Conservation (phyloP, 2,888 invertebrate species). For the Nyleta sp. region DNA sequence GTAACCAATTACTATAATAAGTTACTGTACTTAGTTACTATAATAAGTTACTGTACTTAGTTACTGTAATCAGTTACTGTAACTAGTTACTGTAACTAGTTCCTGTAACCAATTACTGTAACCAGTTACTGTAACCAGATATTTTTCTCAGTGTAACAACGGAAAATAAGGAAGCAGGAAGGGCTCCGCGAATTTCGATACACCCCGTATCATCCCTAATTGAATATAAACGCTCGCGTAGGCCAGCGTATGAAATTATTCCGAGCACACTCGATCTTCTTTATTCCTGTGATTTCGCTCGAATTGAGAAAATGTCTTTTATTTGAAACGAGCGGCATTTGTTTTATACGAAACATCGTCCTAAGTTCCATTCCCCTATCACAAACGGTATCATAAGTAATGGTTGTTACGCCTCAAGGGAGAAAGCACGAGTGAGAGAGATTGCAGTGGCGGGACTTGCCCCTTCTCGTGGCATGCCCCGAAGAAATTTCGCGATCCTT, state of each 20-base stretch:
- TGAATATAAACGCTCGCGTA: conserved; percentile 40
- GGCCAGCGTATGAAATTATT: conserved; percentile 50
- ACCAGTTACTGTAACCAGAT: no score
- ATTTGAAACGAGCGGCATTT: conserved; percentile 55
- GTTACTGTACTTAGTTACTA: no score
- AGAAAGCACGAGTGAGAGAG: conserved; percentile 57
- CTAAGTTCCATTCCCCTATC: conserved; percentile 65
- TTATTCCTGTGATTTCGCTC: conserved; percentile 45
- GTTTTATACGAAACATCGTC: conserved; percentile 65
- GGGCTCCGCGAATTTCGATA: conserved; percentile 3
- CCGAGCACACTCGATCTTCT: conserved; percentile 44
- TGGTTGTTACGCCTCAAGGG: conserved; percentile 66
- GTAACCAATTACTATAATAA: no score
- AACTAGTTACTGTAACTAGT: no score
- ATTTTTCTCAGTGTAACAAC: no score
- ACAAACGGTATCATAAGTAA: conserved; percentile 67
- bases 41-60: no score
- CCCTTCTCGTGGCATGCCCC: conserved; percentile 52
- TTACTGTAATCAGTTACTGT: no score
- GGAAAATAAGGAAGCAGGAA: conserved; percentile 6
- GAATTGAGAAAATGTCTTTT: conserved; percentile 59
- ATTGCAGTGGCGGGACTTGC: conserved; percentile 54
- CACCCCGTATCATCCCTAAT: conserved; percentile 29
- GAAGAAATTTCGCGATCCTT: conserved; percentile 72
- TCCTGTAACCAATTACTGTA: no score